Base-by-base conservation (phyloP, 2,888 invertebrate species). In the Phengaris alcon region DNA sequence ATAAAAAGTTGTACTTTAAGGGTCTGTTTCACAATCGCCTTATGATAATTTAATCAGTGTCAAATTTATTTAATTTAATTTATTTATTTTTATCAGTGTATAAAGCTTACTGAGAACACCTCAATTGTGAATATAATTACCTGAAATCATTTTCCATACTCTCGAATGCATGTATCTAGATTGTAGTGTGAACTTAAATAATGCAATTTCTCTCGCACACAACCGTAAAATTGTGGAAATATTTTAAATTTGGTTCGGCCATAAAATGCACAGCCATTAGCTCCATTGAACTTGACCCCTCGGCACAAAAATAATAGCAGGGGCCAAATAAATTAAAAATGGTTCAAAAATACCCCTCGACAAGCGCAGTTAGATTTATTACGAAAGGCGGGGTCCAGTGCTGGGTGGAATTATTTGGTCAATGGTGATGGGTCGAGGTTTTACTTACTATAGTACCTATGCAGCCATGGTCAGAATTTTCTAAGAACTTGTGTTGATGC, bases 321-420 rank as follows among this genome's bases (percentile, higher is more conserved):
- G 86, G 91, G 92, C 88, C 91, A 91, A 88, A 92, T 93, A 93
- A 93, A 93, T 93, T 93, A 93, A 93, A 93, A 93, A 91, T 91
- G 88, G 84, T 81, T 91, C 90, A 88, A 91, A 91, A 92, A 91
- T 90, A 88, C 89, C 92, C 90, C 90, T 90, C 90, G 90, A 89
- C 87, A 72, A 54, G 52, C 72, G 54, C 13, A 13, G 52, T 13
- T 52, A 52, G 72, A 72, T 72, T 72, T 72, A 72, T 72, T 35
- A 22, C 12, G 12, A 54, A 13, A 74, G 68, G 74, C 48, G 73
- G 68, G 73, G 69, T 74, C 68, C 70, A 48, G 35, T 6, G 12
- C 9, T 44, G 44, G 68, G 13, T 70, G 22, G 51, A 72, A 72
- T 59, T 74, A 15, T 74, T 64, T 64, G 59, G 59, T 64, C 59